Evolutionary conservation across 2,797 vertebrate genomes (phyloP).

Genomic region (Argentina silus): DNA sequence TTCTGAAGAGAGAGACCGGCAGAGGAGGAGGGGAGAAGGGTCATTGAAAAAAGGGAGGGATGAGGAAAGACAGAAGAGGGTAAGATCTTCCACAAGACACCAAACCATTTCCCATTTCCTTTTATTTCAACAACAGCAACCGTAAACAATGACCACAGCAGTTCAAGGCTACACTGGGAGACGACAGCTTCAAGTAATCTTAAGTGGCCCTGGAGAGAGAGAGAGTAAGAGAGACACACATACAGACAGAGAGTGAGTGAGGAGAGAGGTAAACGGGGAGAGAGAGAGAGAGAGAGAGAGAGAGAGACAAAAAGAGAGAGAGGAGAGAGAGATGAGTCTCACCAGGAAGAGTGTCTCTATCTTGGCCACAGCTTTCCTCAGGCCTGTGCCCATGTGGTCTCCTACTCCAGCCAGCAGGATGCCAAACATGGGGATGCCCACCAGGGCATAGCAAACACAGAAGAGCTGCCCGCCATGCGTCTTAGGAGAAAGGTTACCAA

Average conservation of each 20-base stretch:
- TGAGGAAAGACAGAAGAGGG: neutral
- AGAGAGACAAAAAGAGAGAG: neutral
- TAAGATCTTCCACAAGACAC: neutral
- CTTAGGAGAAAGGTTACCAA: conserved; percentile 87
- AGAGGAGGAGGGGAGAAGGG: neutral
- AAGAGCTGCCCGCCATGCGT: conserved; percentile 85
- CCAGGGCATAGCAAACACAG: conserved; percentile 90
- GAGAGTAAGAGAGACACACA: neutral
- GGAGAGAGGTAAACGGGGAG: neutral
- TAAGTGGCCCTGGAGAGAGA: neutral
- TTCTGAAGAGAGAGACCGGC: conserved; percentile 68
- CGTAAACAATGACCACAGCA: neutral
- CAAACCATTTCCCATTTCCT: neutral
- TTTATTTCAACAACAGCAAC: neutral
- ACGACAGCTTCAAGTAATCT: too few species aligned
- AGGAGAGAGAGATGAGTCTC: conserved; percentile 53
- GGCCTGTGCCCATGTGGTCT: conserved; percentile 88
- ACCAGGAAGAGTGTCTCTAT: conserved; percentile 91
- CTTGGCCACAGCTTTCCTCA: conserved; percentile 85
- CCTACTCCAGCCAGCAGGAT: conserved; percentile 91
- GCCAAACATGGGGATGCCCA: conserved; percentile 94
- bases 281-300: neutral
- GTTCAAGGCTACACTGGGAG: neutral
- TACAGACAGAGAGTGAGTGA: neutral
- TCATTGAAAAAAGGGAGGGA: neutral